Evolutionary conservation across 2,888 invertebrate species (phyloP).

Genomic region (Endomychus coccineus): DNA sequence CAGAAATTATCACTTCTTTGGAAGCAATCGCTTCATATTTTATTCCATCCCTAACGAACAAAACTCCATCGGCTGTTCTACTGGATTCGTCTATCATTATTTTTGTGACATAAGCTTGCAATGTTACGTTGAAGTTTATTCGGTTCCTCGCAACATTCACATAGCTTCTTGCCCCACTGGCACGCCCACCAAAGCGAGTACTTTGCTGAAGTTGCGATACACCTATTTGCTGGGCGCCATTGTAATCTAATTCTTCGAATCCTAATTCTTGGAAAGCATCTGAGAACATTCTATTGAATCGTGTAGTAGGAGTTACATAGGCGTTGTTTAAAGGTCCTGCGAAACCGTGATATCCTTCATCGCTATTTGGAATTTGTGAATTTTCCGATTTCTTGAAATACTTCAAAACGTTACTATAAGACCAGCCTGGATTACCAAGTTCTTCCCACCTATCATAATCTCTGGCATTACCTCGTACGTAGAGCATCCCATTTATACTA

Average conservation of each 20-base stretch:
- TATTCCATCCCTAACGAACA: constrained; percentile 62
- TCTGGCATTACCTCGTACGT: constrained; percentile 65
- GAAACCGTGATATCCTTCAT: constrained; percentile 5
- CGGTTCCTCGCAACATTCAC: constrained; percentile 63
- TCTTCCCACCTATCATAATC: constrained; percentile 80
- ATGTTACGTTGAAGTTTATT: constrained; percentile 65
- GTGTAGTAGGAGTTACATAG: not conserved
- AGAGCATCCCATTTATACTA: constrained; percentile 76
- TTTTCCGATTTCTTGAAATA: constrained; percentile 78
- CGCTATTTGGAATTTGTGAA: constrained; percentile 10
- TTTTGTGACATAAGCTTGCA: constrained; percentile 66
- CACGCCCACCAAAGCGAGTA: constrained; percentile 65
- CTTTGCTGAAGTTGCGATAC: constrained; percentile 56
- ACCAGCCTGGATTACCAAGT: constrained; percentile 77
- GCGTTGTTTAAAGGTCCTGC: constrained; percentile 5
- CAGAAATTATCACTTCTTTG: constrained; percentile 76
- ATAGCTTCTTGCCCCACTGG: constrained; percentile 76
- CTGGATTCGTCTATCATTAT: constrained; percentile 63
- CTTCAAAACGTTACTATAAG: constrained; percentile 68
- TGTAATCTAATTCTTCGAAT: constrained; percentile 68
- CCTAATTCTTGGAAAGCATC: constrained; percentile 70
- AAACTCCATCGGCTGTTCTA: constrained; percentile 57
- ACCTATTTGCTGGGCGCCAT: constrained; percentile 62
- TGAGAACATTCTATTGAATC: constrained; percentile 52
- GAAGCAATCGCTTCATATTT: constrained; percentile 58